Evolutionary conservation across 2,888 invertebrate species (phyloP).

Genomic region (Chloroclysta siterata): DNA sequence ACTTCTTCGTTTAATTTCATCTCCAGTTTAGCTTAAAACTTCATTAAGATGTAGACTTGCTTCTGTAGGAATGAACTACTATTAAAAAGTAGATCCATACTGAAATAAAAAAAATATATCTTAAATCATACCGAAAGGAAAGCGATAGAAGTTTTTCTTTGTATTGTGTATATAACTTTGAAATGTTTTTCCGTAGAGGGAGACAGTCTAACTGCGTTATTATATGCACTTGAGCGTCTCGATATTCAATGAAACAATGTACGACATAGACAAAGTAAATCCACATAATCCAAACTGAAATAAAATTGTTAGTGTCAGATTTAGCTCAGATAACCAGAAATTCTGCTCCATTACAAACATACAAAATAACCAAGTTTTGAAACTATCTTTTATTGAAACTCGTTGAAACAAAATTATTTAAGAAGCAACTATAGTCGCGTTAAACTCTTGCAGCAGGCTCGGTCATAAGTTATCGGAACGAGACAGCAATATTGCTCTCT

Average conservation of each 20-base stretch:
- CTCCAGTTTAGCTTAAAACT: constrained; percentile 22
- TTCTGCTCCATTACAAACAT: background rate
- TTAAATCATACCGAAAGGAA: constrained; percentile 5
- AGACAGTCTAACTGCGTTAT: background rate
- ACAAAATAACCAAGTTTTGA: too few relatives aligned
- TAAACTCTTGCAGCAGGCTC: too few relatives aligned
- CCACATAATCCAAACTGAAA: constrained; percentile 54
- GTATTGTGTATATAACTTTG: background rate
- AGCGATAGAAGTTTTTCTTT: constrained; percentile 2
- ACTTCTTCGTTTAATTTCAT: constrained; percentile 2
- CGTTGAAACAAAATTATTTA: too few relatives aligned
- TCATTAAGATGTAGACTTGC: constrained; percentile 33
- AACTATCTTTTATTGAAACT: too few relatives aligned
- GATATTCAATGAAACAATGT: constrained; percentile 34
- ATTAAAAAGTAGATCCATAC: constrained; percentile 69
- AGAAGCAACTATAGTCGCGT: too few relatives aligned
- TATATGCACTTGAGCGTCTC: background rate
- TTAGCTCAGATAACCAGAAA: background rate
- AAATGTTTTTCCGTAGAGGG: constrained; percentile 6
- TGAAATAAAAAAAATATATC: constrained; percentile 55
- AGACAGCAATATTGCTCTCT: too few relatives aligned
- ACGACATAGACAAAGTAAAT: constrained; percentile 48
- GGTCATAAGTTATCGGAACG: too few relatives aligned
- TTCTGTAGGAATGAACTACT: constrained; percentile 65
- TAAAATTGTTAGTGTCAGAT: constrained; percentile 16